These are phyloP conservation scores for Globia sparganii DNA, from an alignment of 2,888 invertebrate species.

Conservation along the genomic window DNA sequence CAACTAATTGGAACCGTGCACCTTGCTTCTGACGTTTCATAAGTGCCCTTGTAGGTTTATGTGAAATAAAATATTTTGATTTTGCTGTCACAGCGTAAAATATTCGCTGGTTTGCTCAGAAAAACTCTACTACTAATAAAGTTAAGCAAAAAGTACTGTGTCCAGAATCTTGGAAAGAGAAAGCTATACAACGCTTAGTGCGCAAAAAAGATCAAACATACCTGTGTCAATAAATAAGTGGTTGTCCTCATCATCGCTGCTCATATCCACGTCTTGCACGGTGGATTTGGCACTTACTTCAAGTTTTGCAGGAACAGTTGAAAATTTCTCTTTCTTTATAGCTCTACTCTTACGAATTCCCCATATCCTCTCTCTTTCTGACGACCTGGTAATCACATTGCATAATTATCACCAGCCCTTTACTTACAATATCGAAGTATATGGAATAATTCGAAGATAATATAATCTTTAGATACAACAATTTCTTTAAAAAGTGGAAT, in stretches of 20 bases:
- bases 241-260: constrained; percentile 47
- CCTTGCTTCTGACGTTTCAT: no score
- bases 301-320: not conserved
- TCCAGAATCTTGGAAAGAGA: constrained; percentile 6
- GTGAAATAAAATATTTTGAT: no score
- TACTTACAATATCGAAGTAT: not conserved
- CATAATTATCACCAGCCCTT: not conserved
- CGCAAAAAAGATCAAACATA: constrained; percentile 4
- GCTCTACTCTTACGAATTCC: constrained; percentile 16
- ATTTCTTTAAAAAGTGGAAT: not conserved
- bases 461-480: not conserved
- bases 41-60: no score
- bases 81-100: not conserved
- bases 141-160: not conserved
- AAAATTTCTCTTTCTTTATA: not conserved
- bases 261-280: constrained; percentile 10
- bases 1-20: no score
- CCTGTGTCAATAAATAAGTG: constrained; percentile 72
- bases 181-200: not conserved
- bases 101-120: no score
- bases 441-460: not conserved
- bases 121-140: not conserved
- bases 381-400: constrained; percentile 30
- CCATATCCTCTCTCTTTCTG: constrained; percentile 48
- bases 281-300: not conserved